phyloP scores from a whole-genome alignment of 2,113 vertebrate genomes.

The Tychaedon coryphoeus region DNA sequence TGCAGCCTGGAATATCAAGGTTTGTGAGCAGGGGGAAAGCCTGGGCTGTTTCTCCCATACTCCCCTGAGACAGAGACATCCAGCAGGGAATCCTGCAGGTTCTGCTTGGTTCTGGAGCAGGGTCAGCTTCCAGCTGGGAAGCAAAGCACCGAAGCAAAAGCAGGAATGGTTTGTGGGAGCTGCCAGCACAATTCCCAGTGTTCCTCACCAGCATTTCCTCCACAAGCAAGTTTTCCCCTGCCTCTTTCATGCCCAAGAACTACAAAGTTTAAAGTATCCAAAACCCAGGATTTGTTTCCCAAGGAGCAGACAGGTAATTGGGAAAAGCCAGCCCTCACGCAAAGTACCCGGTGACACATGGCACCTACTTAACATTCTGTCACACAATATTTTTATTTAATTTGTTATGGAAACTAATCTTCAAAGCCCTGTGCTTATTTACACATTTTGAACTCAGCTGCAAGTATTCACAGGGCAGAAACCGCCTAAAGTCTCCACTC shows the following conservation, averaged over 20 bases:
- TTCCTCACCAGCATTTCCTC: background rate
- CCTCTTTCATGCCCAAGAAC: background rate
- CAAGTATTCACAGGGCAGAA: conserved; percentile 11
- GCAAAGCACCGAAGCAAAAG: rapidly evolving
- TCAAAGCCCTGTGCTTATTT: background rate
- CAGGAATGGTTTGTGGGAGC: background rate
- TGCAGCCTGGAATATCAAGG: background rate
- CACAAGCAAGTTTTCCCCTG: background rate
- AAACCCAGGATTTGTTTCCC: background rate
- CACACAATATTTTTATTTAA: background rate
- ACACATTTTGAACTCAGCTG: conserved; percentile 4
- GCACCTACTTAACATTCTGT: background rate
- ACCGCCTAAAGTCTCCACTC: background rate
- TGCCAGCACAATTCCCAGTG: background rate
- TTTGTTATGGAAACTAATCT: conserved; percentile 33
- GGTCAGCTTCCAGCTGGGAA: background rate
- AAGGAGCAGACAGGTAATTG: background rate
- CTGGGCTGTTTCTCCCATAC: background rate
- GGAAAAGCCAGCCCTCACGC: background rate
- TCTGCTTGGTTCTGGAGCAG: rapidly evolving
- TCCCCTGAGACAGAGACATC: background rate
- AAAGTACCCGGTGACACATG: background rate
- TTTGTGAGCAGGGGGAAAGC: background rate
- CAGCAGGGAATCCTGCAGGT: background rate
- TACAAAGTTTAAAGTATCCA: background rate